Evolutionary conservation across 2,888 invertebrate genomes (phyloP), one percentile per base, ranked within the genome.

Genomic region (Tipula vernalis): DNA sequence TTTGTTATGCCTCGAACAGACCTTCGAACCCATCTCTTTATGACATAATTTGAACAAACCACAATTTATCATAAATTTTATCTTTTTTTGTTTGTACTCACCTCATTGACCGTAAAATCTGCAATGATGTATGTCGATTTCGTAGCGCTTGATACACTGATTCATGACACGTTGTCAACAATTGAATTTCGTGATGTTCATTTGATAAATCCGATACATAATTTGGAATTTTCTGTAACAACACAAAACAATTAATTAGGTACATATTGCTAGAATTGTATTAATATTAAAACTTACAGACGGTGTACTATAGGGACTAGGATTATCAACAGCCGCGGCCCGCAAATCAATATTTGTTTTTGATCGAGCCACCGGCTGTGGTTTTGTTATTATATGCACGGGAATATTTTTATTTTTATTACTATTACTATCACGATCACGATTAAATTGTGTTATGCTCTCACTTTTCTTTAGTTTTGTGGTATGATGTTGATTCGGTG

Each of bases 301-400:
- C 86, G 87, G 36, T 86, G 89, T 88, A 39, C 2, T 28, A 28
- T 28, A 28, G 28, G 28, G 28, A 28, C 28, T 28, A 28, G 28
- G 28, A 71, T 15, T 71, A 28, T 10, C 71, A 71, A 28, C 86
- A 86, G 87, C 86, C 28, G 71, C 71, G 10, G 90, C 88, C 87
- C 91, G 90, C 88, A 92, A 89, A 87, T 92, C 92, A 86, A 91
- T 87, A 4, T 91, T 90, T 47, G 92, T 92, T 87, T 90, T 91
- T 28, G 92, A 91, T 88, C 92, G 89, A 86, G 90, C 90, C 10
- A 71, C 71, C 28, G 71, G 71, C 28, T 71, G 71, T 15, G 91
- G 90, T 88, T 91, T 91, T 5, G 91, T 91, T 5, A 91, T 89
- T 84, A 91, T 90, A 89, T 91, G 91, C 87, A 91, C 91, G 36